These are phyloP conservation scores for Coregonus clupeaformis DNA, from an alignment of 2,113 vertebrate species.

Conservation along the genomic window DNA sequence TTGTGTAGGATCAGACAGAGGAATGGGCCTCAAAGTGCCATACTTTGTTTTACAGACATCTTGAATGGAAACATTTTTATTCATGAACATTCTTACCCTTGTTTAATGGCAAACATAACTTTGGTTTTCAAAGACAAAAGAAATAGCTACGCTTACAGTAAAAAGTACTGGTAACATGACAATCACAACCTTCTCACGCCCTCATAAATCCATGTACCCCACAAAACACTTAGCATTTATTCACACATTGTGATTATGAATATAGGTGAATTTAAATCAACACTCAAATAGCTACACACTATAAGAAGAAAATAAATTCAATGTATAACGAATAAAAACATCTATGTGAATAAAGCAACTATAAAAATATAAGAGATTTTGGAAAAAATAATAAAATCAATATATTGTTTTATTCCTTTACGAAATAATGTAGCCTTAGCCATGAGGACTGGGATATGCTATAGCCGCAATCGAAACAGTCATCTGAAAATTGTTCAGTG, in stretches of 20 bases:
- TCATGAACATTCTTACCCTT: slow-evolving; percentile 68
- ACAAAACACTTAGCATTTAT: slow-evolving; percentile 59
- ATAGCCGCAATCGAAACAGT: slow-evolving; percentile 75
- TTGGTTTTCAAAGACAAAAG: slow-evolving; percentile 78
- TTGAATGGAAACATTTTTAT: slow-evolving; percentile 28
- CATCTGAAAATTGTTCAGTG: slow-evolving; percentile 79
- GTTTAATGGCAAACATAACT: slow-evolving; percentile 79
- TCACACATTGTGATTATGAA: slow-evolving; percentile 67
- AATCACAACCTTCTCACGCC: slow-evolving; percentile 58
- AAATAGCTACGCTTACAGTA: slow-evolving; percentile 59
- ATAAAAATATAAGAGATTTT: slow-evolving; percentile 81
- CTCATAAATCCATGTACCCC: slow-evolving; percentile 62
- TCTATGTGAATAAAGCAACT: slow-evolving; percentile 79
- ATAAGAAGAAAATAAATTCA: slow-evolving; percentile 59
- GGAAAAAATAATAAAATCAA: slow-evolving; percentile 51
- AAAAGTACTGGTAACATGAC: slow-evolving; percentile 74
- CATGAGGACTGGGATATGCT: slow-evolving; percentile 62
- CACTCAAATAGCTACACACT: slow-evolving; percentile 70
- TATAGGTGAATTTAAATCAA: slow-evolving; percentile 60
- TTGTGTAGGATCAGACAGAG: slow-evolving; percentile 55
- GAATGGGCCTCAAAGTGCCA: slow-evolving; percentile 27
- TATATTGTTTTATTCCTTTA: slow-evolving; percentile 53
- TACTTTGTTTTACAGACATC: slow-evolving; percentile 30
- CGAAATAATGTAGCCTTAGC: slow-evolving; percentile 54
- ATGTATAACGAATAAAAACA: slow-evolving; percentile 76